Evolutionary conservation across 1,140 invertebrate genomes (phyloP).

Genomic region (Diorhabda elongata): DNA sequence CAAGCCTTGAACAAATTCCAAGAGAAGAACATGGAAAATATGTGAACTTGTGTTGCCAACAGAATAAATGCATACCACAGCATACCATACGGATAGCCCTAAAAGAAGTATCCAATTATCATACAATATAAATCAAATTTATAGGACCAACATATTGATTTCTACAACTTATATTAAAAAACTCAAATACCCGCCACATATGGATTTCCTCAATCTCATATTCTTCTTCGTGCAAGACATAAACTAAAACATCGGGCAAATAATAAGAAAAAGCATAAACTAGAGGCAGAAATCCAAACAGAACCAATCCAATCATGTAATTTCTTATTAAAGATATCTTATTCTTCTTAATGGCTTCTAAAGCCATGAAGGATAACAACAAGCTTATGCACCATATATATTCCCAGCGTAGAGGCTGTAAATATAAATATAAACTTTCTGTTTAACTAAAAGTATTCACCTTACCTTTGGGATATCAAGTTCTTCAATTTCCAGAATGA

Average conservation of each 20-base stretch:
- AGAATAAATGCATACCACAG: slow-evolving; percentile 92
- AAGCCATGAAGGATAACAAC: slow-evolving; percentile 78
- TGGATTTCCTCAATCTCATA: slow-evolving; percentile 63
- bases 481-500: slow-evolving; percentile 91
- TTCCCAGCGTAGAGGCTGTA: slow-evolving; percentile 85
- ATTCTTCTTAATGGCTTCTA: slow-evolving; percentile 82
- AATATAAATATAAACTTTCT: slow-evolving; percentile 17
- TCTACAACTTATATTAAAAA: background rate
- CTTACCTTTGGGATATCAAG: slow-evolving; percentile 83
- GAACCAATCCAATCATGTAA: slow-evolving; percentile 76
- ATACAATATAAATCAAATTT: slow-evolving; percentile 12
- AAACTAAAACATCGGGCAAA: slow-evolving; percentile 78
- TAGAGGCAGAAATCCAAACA: slow-evolving; percentile 77
- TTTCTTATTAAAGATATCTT: slow-evolving; percentile 70
- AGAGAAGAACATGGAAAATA: slow-evolving; percentile 85
- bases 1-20: slow-evolving; percentile 82
- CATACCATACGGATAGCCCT: slow-evolving; percentile 87
- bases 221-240: slow-evolving; percentile 63
- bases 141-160: background rate
- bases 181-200: slow-evolving; percentile 68
- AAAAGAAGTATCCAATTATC: slow-evolving; percentile 43
- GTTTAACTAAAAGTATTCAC: slow-evolving; percentile 5
- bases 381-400: slow-evolving; percentile 89
- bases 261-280: slow-evolving; percentile 78
- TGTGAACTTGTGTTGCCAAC: slow-evolving; percentile 84